Base-by-base conservation (phyloP, 2,888 invertebrate genomes). In the Drosophila flavopinicola region DNA sequence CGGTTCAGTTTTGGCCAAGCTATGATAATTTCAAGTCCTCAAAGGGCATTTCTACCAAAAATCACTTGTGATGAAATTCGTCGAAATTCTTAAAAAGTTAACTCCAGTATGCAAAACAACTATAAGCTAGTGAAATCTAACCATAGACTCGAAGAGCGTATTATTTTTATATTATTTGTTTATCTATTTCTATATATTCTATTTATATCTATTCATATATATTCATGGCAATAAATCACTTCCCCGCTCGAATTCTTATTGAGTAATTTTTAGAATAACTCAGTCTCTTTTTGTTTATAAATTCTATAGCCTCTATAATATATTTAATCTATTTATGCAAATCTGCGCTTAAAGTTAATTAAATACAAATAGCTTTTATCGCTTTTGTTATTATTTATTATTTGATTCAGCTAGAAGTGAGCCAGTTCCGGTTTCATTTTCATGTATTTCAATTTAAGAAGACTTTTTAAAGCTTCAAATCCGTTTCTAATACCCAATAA, bases 381-480 rank as follows among this genome's bases (percentile, higher is more conserved):
- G 35, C 1, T 17, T n/a, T n/a, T 38, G 23, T 13, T 41, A n/a
- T 9, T 39, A 9, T 33, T 33, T 5, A 4, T 15, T 24, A 9
- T n/a, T 42, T 23, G 20, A 29, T n/a, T 29, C 29, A 38, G 33
- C 24, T 27, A 39, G 17, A 45, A 38, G 41, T 15, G 2, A 25
- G 6, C 24, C 27, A 42, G 24, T 63, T 69, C 48, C 70, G 49
- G 72, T 72, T 60, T 60, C 47, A 48, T 54, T 42, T 72, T 69
- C 42, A 17, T 32, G 10, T 29, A n/a, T 41, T 41, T 45, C 2
- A 44, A 17, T 25, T 15, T 6, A 10, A 2, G n/a, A 53, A 39
- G 9, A 13, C 1, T 7, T 11, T n/a, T 71, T 49, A 11, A 27
- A 30, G 17, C 33, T 48, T n/a, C n/a, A n/a, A n/a, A n/a, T n/a